These are phyloP conservation scores for Astreopora myriophthalma DNA, from an alignment of 64 coral and sea anemone species.

Conservation along the genomic window DNA sequence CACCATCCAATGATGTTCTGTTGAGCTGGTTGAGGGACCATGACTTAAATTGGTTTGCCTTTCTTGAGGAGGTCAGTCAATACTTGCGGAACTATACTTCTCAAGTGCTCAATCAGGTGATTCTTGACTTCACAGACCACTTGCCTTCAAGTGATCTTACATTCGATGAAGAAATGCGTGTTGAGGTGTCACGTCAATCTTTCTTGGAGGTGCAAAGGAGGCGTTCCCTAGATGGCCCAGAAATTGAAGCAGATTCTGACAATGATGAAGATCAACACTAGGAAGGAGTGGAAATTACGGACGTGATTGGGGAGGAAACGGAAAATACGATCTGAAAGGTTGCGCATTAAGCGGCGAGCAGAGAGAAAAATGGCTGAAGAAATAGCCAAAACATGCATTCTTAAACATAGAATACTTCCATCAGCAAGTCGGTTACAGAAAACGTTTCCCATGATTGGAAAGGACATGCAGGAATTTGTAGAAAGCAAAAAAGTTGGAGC, in stretches of 20 bases:
- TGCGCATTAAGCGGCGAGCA: conserved; percentile 14
- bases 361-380: conserved; percentile 14
- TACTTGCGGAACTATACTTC: conserved; percentile 30
- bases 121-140: conserved; percentile 50
- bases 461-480: conserved; percentile 18
- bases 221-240: background rate
- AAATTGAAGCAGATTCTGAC: conserved; percentile 46
- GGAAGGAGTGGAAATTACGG: background rate
- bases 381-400: background rate
- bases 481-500: background rate
- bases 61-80: conserved; percentile 34
- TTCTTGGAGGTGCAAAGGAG: conserved; percentile 40
- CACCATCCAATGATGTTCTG: conserved; percentile 23
- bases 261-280: conserved; percentile 7
- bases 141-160: conserved; percentile 56
- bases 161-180: conserved; percentile 41
- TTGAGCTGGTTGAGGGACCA: conserved; percentile 28
- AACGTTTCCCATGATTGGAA: conserved; percentile 52
- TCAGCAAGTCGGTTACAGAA: conserved; percentile 1
- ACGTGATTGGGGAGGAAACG: background rate
- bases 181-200: conserved; percentile 34
- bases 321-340: background rate
- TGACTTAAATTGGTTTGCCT: conserved; percentile 67
- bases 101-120: conserved; percentile 53
- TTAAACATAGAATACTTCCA: conserved; percentile 29